Percentiles rank a stretch among this genome's conserved stretches.
These are phyloP conservation scores for Coelopa pilipes DNA, from an alignment of 2,888 invertebrate genomes.

Conservation along the genomic window DNA sequence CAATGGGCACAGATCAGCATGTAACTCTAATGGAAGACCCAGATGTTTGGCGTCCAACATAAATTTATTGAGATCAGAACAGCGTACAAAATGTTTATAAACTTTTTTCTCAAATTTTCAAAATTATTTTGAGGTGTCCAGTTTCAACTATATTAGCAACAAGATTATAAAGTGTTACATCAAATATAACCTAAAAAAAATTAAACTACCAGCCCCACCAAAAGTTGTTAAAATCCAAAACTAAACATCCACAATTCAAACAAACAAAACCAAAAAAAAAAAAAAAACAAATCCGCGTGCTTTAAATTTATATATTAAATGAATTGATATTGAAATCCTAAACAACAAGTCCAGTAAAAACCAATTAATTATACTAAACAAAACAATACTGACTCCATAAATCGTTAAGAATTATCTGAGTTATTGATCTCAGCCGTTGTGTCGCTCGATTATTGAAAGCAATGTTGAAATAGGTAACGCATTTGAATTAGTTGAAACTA, in stretches of 20 bases:
- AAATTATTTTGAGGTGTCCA: conserved; percentile 12
- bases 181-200: conserved; percentile 37
- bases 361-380: too few relatives aligned
- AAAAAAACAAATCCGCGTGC: too few relatives aligned
- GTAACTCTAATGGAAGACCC: conserved; percentile 92
- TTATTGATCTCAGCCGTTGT: conserved; percentile 19
- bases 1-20: conserved; percentile 71
- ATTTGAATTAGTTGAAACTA: neutral
- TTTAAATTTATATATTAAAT: too few relatives aligned
- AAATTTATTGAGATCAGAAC: conserved; percentile 67
- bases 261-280: neutral
- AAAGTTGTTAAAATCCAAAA: conserved; percentile 9
- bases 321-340: too few relatives aligned
- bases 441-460: conserved; percentile 1
- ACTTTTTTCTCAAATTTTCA: neutral
- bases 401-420: neutral
- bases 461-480: conserved; percentile 2
- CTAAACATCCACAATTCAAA: neutral
- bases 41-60: conserved; percentile 93
- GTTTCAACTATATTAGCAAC: conserved; percentile 19
- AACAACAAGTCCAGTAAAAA: too few relatives aligned
- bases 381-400: too few relatives aligned
- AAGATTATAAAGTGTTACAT: conserved; percentile 26
- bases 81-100: conserved; percentile 23
- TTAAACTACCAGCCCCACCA: conserved; percentile 29